Conservation (phyloP, 1,140 invertebrate species). For the Drosophila yakuba region DNA sequence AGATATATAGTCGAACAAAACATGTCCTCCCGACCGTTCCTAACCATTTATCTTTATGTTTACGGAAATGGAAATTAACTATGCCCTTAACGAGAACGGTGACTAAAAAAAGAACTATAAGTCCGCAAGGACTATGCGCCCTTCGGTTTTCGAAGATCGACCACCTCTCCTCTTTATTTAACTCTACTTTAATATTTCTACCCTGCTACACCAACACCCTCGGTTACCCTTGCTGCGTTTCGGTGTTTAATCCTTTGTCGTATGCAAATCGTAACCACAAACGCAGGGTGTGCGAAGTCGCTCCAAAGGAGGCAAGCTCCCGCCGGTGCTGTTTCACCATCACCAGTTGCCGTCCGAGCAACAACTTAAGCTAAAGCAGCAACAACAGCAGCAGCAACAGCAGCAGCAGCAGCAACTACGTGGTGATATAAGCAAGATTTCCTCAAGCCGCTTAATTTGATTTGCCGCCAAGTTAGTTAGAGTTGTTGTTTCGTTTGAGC, state of each 20-base stretch:
- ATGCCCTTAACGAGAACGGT: too few species aligned
- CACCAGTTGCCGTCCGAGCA: conserved; percentile 60
- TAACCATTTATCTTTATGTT: too few species aligned
- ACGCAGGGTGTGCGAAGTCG: conserved; percentile 62
- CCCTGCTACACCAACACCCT: conserved; percentile 22
- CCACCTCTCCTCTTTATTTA: conserved; percentile 30
- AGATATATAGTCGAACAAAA: not conserved
- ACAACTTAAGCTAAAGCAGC: conserved; percentile 57
- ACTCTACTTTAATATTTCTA: conserved; percentile 53
- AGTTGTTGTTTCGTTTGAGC: conserved; percentile 63
- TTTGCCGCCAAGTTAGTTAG: conserved; percentile 82
- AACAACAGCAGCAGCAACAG: conserved; percentile 50
- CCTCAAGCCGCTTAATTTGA: conserved; percentile 80
- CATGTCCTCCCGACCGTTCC: not conserved
- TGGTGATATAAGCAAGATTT: conserved; percentile 79
- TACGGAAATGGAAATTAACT: too few species aligned
- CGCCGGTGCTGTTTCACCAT: conserved; percentile 55
- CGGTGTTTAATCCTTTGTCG: conserved; percentile 39
- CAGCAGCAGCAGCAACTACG: conserved; percentile 69
- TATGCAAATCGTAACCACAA: conserved; percentile 17
- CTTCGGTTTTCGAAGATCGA: conserved; percentile 22
- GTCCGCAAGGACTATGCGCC: not conserved
- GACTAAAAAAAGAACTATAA: too few species aligned
- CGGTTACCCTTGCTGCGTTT: conserved; percentile 39
- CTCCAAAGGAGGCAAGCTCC: conserved; percentile 66